Evolutionary conservation across 2,797 vertebrate species (phyloP).

Genomic region (Carduelis carduelis): DNA sequence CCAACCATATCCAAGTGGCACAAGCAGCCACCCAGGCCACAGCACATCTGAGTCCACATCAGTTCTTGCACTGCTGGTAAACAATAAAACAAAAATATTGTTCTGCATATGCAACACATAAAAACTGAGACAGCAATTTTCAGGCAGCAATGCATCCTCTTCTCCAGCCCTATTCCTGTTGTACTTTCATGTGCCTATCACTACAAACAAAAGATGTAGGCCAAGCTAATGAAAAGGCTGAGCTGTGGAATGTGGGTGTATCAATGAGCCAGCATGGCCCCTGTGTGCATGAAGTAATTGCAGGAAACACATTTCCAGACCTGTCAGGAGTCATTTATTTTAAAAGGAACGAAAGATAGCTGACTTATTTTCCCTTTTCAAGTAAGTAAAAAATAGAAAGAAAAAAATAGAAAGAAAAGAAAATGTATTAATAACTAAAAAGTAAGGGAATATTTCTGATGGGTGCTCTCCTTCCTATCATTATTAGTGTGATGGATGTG

Average conservation of each 20-base stretch:
- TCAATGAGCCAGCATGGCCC: neutral
- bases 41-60: neutral
- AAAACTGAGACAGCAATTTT: neutral
- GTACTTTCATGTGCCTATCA: slow-evolving; percentile 6
- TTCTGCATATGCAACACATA: neutral
- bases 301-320: slow-evolving; percentile 13
- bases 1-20: neutral
- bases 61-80: neutral
- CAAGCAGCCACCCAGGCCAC: neutral
- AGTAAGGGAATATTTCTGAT: neutral
- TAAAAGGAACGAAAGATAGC: neutral
- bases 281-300: neutral
- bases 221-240: slow-evolving; percentile 20
- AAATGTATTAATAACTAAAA: slow-evolving; percentile 9
- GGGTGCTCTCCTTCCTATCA: neutral
- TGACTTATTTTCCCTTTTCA: neutral
- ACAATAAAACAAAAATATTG: neutral
- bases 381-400: neutral
- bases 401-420: neutral
- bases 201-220: neutral
- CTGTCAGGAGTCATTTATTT: slow-evolving; percentile 32
- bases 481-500: neutral
- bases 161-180: neutral
- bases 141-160: neutral
- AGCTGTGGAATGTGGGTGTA: neutral